Conservation (phyloP, 2,113 vertebrate species). For the Apteryx owenii region DNA sequence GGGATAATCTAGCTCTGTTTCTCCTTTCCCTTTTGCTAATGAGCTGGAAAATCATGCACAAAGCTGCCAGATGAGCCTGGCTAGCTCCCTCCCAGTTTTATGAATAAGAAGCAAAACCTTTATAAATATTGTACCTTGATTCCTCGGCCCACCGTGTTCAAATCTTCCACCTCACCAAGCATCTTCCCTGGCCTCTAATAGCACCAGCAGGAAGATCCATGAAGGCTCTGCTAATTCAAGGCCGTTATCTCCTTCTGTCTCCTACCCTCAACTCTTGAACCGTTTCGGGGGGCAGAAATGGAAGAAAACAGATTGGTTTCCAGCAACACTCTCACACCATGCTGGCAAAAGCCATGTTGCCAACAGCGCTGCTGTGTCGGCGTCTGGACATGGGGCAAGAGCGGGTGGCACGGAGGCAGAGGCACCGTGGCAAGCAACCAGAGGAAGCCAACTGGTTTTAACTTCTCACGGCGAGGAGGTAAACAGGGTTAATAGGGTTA, state of each 20-base stretch:
- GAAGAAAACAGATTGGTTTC: neutral
- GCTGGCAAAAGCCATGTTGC: neutral
- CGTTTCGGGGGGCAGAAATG: neutral
- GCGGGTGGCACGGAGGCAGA: neutral
- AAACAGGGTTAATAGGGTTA: neutral
- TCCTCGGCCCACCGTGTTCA: no score
- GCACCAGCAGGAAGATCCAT: neutral
- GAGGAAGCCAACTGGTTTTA: neutral
- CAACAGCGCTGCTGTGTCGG: neutral
- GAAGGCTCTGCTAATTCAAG: neutral
- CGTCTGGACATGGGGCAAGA: neutral
- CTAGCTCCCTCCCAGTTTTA: neutral
- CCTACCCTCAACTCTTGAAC: rapidly evolving
- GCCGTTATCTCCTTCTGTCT: neutral
- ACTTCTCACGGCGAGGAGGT: neutral
- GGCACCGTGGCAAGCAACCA: neutral
- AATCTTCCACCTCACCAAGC: neutral
- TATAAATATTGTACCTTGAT: neutral
- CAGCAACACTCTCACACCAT: rapidly evolving
- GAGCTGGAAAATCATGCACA: neutral
- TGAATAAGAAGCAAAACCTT: neutral
- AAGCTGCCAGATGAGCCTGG: neutral
- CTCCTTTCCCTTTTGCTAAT: neutral
- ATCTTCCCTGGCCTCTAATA: neutral
- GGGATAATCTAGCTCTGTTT: neutral